phyloP scores from a whole-genome alignment of 2,888 invertebrate genomes.

The Neocrepidodera transversa region DNA sequence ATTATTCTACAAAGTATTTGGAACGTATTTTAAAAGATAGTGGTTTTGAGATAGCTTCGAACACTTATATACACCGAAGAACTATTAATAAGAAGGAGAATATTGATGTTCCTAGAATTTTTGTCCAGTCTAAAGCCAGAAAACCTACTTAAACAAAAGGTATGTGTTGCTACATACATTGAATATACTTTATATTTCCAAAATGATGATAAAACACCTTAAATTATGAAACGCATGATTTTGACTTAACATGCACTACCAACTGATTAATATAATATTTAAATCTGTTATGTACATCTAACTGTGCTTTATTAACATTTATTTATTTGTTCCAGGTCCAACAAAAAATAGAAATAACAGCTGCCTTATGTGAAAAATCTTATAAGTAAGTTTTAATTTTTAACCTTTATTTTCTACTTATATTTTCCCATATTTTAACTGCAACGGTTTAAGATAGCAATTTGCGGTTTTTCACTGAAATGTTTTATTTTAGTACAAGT shows the following conservation, averaged over 20 bases:
- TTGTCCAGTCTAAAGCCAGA: constrained; percentile 87
- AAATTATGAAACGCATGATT: constrained; percentile 27
- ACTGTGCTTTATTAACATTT: not conserved
- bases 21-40: constrained; percentile 68
- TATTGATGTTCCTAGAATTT: constrained; percentile 88
- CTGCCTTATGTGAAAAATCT: not conserved
- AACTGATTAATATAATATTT: constrained; percentile 25
- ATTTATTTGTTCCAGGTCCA: not conserved
- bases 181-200: constrained; percentile 3
- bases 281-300: not conserved
- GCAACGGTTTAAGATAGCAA: no score
- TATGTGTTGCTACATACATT: constrained; percentile 10
- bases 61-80: constrained; percentile 82
- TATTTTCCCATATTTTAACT: no score
- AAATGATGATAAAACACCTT: constrained; percentile 33
- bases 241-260: constrained; percentile 36
- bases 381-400: no score
- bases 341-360: not conserved
- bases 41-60: constrained; percentile 75
- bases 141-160: constrained; percentile 30
- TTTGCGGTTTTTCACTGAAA: no score
- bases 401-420: no score
- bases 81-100: constrained; percentile 94
- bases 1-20: constrained; percentile 78
- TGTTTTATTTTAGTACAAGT: no score